phyloP scores from a whole-genome alignment of 2,888 invertebrate species.

The Diarsia mendica region DNA sequence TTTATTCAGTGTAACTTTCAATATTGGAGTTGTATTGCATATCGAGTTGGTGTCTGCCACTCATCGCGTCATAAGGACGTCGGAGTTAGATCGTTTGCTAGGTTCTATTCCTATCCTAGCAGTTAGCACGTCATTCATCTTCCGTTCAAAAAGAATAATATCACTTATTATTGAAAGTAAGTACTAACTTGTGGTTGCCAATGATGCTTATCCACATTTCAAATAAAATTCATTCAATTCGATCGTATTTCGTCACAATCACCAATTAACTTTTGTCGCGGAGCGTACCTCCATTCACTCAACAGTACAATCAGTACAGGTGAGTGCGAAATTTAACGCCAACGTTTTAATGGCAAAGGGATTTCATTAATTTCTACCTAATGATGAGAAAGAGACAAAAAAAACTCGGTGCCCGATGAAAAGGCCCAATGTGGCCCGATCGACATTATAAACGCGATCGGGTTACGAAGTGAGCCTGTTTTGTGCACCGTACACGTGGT shows the following conservation, averaged over 20 bases:
- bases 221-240: conserved; percentile 11
- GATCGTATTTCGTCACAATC: conserved; percentile 34
- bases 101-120: neutral
- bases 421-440: conserved; percentile 61
- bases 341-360: conserved; percentile 59
- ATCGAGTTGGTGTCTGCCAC: too few species aligned
- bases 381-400: conserved; percentile 61
- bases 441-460: conserved; percentile 74
- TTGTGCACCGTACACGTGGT: conserved; percentile 42
- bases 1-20: neutral
- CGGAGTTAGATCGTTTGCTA: neutral
- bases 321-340: conserved; percentile 71
- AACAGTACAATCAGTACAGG: conserved; percentile 44
- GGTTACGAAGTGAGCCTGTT: conserved; percentile 63
- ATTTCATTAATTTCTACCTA: conserved; percentile 67
- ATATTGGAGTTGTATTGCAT: neutral
- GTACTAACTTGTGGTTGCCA: neutral
- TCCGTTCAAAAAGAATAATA: neutral
- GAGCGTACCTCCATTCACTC: conserved; percentile 46
- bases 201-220: conserved; percentile 13
- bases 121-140: too few species aligned
- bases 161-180: neutral
- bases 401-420: conserved; percentile 55
- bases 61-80: neutral
- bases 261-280: conserved; percentile 53